These are phyloP conservation scores for Drosophila testacea DNA, from an alignment of 2,888 invertebrate species.

Conservation along the genomic window DNA sequence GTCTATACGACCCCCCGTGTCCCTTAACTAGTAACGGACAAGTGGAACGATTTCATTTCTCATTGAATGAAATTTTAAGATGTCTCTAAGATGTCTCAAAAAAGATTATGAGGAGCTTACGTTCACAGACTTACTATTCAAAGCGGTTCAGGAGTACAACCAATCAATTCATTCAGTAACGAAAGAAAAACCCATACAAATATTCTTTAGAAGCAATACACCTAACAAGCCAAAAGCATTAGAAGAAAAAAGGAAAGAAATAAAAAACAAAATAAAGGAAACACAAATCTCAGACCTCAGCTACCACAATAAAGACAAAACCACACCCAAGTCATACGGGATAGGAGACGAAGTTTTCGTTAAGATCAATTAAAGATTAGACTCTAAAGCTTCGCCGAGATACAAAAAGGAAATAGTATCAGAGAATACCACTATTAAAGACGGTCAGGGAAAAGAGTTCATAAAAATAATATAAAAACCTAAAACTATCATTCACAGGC, in stretches of 20 bases:
- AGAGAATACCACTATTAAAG: conserved; percentile 14
- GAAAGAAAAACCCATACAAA: too few relatives aligned
- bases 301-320: not conserved
- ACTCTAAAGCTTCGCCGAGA: conserved; percentile 5
- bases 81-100: too few relatives aligned
- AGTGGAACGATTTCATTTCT: not conserved
- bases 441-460: conserved; percentile 4
- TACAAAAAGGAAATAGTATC: conserved; percentile 12
- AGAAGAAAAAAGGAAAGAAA: conserved; percentile 6
- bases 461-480: conserved; percentile 10
- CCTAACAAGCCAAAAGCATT: not conserved
- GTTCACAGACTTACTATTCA: conserved; percentile 5
- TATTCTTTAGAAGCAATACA: too few relatives aligned
- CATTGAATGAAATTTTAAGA: conserved; percentile 3
- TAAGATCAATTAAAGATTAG: conserved; percentile 17
- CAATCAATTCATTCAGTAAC: conserved; percentile 3
- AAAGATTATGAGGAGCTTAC: too few relatives aligned
- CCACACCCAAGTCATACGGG: not conserved
- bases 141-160: conserved; percentile 14
- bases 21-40: too few relatives aligned
- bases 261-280: not conserved
- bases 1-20: too few relatives aligned
- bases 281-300: too few relatives aligned
- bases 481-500: conserved; percentile 1
- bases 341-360: conserved; percentile 12